Conservation (phyloP, 2,797 vertebrate genomes). For the Botia almorhae region DNA sequence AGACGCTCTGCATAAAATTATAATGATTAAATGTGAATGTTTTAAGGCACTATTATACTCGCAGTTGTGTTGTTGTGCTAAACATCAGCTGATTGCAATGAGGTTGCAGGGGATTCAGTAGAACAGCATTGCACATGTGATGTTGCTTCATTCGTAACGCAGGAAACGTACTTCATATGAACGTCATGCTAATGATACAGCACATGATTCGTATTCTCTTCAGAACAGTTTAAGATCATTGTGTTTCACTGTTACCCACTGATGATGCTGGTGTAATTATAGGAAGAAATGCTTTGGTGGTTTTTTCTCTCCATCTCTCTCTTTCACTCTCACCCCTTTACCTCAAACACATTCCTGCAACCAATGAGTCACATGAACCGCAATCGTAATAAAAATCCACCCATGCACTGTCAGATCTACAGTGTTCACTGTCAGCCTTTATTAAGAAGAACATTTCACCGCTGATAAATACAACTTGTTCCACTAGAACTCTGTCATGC, state of each 20-base stretch:
- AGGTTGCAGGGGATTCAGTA: background rate
- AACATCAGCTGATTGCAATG: background rate
- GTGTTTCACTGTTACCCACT: constrained; percentile 15
- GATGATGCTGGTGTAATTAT: constrained; percentile 37
- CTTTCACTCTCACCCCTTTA: background rate
- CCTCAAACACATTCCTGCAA: constrained; percentile 32
- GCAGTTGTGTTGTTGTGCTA: background rate
- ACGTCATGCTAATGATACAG: background rate
- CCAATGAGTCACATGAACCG: constrained; percentile 38
- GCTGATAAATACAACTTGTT: constrained; percentile 21
- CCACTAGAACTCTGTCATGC: constrained; percentile 9
- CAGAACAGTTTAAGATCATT: constrained; percentile 10
- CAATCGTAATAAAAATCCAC: constrained; percentile 34
- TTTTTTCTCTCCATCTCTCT: constrained; percentile 11
- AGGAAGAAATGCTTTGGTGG: constrained; percentile 1
- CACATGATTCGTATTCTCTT: background rate
- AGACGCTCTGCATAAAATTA: no score
- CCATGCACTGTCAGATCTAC: constrained; percentile 18
- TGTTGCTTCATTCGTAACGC: background rate
- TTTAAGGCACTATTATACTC: background rate
- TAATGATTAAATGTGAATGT: no score
- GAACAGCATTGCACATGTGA: background rate
- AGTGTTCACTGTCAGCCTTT: constrained; percentile 24
- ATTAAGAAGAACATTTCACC: constrained; percentile 18
- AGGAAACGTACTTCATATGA: background rate